phyloP scores from a whole-genome alignment of 2,888 invertebrate genomes.

The Tryphoninae sp. region DNA sequence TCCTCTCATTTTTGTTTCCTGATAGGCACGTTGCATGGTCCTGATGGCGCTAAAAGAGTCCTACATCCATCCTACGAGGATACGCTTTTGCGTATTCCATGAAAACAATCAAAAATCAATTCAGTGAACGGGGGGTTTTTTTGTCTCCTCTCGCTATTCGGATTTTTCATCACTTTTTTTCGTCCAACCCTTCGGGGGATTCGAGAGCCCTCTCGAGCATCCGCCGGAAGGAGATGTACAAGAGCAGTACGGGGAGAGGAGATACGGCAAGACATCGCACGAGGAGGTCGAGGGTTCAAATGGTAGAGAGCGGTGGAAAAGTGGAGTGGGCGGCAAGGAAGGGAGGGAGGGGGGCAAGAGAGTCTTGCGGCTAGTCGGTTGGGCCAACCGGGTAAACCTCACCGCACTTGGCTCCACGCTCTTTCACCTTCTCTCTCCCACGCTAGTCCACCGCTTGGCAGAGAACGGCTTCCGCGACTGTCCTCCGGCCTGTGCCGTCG shows the following conservation, averaged over 20 bases:
- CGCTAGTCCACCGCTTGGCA: conserved; percentile 23
- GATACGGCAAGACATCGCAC: neutral
- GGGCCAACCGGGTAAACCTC: conserved; percentile 57
- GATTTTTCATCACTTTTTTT: conserved; percentile 20
- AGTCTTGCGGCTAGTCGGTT: conserved; percentile 65
- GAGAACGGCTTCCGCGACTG: conserved; percentile 45
- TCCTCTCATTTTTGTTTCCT: neutral
- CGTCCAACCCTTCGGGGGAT: conserved; percentile 5
- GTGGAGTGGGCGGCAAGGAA: conserved; percentile 16
- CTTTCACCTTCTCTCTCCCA: neutral
- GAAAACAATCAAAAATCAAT: neutral
- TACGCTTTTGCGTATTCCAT: neutral
- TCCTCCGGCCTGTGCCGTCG: conserved; percentile 33
- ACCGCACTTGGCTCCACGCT: conserved; percentile 52
- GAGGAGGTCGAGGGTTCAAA: conserved; percentile 31
- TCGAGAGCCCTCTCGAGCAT: conserved; percentile 8
- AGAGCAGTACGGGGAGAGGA: conserved; percentile 7
- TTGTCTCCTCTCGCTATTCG: neutral
- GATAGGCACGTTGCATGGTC: neutral
- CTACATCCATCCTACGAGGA: neutral
- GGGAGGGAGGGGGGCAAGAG: conserved; percentile 31
- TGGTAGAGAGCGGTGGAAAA: conserved; percentile 27
- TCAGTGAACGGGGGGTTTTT: neutral
- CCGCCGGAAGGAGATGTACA: neutral
- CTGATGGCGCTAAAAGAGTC: neutral